phyloP scores from a whole-genome alignment of 2,888 invertebrate genomes.

The Mimas tiliae region DNA sequence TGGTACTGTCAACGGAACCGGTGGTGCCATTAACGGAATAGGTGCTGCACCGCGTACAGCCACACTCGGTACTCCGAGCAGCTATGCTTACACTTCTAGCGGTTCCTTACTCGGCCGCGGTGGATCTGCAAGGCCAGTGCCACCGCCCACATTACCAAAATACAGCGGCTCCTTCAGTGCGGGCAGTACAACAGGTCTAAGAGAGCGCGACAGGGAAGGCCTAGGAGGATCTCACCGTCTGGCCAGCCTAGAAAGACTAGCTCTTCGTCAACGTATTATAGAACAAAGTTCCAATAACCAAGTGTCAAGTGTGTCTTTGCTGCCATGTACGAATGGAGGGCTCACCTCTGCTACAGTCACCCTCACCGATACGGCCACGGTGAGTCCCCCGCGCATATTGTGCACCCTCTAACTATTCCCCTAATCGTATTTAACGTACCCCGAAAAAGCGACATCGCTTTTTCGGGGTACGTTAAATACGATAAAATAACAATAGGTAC shows the following conservation, averaged over 20 bases:
- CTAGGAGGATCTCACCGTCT: slow-evolving; percentile 91
- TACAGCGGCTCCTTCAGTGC: slow-evolving; percentile 92
- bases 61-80: slow-evolving; percentile 83
- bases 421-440: slow-evolving; percentile 74
- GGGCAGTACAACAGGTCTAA: slow-evolving; percentile 86
- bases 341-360: slow-evolving; percentile 80
- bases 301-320: slow-evolving; percentile 56
- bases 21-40: slow-evolving; percentile 74
- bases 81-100: slow-evolving; percentile 87
- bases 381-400: slow-evolving; percentile 80
- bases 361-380: slow-evolving; percentile 82
- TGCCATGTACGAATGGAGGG: slow-evolving; percentile 67
- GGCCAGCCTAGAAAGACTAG: slow-evolving; percentile 92
- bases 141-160: slow-evolving; percentile 91
- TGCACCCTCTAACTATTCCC: slow-evolving; percentile 77
- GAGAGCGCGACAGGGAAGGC: slow-evolving; percentile 87
- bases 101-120: slow-evolving; percentile 86
- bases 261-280: slow-evolving; percentile 91
- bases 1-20: slow-evolving; percentile 78
- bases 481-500: too few species aligned
- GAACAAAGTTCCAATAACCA: slow-evolving; percentile 86
- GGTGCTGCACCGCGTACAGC: slow-evolving; percentile 79
- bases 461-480: too few species aligned
- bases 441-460: slow-evolving; percentile 74
- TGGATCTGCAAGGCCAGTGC: slow-evolving; percentile 88